These are phyloP conservation scores for Cynocephalus volans DNA, from an alignment of 2,113 vertebrate genomes.

Conservation along the genomic window DNA sequence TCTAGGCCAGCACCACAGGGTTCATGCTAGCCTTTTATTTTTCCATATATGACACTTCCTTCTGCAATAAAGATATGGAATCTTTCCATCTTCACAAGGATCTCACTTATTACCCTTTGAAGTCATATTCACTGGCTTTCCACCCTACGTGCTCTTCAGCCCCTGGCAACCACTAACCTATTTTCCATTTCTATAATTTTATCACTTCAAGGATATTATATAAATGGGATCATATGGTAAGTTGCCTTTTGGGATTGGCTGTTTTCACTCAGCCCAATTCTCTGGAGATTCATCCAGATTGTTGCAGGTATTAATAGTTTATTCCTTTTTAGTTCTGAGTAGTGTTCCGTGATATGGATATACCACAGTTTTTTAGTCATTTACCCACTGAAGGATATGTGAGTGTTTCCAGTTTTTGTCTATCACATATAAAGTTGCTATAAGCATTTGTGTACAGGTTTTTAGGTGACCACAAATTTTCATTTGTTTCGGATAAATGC, in stretches of 20 bases:
- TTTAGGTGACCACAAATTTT: background rate
- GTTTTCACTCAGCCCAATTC: background rate
- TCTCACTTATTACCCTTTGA: fast-evolving
- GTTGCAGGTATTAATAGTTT: background rate
- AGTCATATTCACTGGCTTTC: background rate
- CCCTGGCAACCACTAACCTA: too few relatives aligned
- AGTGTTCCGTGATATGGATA: background rate
- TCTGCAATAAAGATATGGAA: background rate
- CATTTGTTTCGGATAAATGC: background rate
- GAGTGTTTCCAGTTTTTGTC: background rate
- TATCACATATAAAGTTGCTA: background rate
- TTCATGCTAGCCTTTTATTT: background rate
- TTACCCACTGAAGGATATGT: background rate
- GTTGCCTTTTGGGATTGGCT: background rate
- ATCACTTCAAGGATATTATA: background rate
- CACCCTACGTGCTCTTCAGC: fast-evolving
- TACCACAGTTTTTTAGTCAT: background rate
- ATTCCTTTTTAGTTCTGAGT: background rate
- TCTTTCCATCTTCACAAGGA: background rate
- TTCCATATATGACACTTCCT: background rate
- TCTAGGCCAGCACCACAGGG: background rate
- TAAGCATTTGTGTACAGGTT: background rate
- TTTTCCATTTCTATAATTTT: background rate
- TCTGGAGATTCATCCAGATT: background rate
- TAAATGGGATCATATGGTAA: background rate